Evolutionary conservation across 1,140 invertebrate genomes (phyloP), one percentile per base, ranked within the genome.

Genomic region (Drosophila grimshawi): DNA sequence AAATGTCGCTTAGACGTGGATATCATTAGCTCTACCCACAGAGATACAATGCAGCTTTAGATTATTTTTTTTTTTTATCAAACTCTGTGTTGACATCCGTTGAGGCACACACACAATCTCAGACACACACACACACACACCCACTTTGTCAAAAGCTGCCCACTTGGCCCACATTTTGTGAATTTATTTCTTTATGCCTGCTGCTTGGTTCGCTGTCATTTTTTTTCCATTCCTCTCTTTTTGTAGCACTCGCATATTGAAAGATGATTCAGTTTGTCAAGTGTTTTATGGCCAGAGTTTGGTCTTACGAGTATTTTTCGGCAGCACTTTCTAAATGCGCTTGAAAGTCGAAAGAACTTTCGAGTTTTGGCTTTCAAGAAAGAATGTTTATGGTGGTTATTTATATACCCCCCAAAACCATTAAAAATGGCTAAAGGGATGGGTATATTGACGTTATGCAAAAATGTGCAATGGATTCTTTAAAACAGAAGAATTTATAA

Each of bases 151-250:
- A 59, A 56, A 35, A 35, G 43, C 51, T 61, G 71, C 65, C 57
- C 64, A 74, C 71, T 74, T 68, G 65, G 57, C 65, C 71, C 43
- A 68, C 56, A 56, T 74, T 62, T 74, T 5, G 7, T 67, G 45
- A 43, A 43, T 19, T 48, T 35, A 4, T 27, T 32, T 19, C 41
- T 45, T 41, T 32, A 41, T 45, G 32, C 8, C 5, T n/a, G 30
- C 8, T 52, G 29, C 33, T 37, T 33, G 10, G n/a, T 63, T 37
- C 19, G n/a, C n/a, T 61, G 60, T 51, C 19, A 10, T 29, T 63
- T 63, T 19, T 29, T 49, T 37, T 30, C 2, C 10, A n/a, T n/a
- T 43, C 5, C 4, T 29, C 10, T 62, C 35, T 46, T 33, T 29
- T 7, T 62, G 4, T 39, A 5, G 11, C 46, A 45, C 48, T 60